Evolutionary conservation across 1,140 invertebrate species (phyloP).

Genomic region (Oscheius sp.): DNA sequence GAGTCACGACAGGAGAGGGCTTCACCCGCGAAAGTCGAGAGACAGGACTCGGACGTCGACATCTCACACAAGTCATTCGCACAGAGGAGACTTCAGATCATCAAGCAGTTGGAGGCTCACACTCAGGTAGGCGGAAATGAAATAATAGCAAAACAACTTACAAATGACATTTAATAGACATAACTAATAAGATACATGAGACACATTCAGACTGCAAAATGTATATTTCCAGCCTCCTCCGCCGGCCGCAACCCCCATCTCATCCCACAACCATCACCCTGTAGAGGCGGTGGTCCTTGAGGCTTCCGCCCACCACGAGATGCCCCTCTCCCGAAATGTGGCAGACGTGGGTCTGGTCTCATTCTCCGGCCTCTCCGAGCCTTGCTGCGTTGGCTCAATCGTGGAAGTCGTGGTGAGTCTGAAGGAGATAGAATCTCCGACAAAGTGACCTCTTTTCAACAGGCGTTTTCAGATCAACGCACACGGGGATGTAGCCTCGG

Average conservation of each 20-base stretch:
- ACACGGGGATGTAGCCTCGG: constrained; percentile 41
- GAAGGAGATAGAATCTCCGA: constrained; percentile 1
- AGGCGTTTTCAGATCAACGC: constrained; percentile 47
- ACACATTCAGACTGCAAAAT: not conserved
- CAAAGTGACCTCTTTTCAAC: constrained; percentile 2
- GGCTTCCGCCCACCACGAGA: constrained; percentile 27
- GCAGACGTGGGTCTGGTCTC: constrained; percentile 77
- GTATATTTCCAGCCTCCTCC: constrained; percentile 14
- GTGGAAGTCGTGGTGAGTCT: constrained; percentile 88
- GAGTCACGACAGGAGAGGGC: not conserved
- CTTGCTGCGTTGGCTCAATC: constrained; percentile 84
- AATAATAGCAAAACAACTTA: not conserved
- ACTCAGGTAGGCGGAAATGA: no score
- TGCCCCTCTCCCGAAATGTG: constrained; percentile 19
- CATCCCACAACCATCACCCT: not conserved
- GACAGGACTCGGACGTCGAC: constrained; percentile 27
- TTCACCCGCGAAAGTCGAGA: not conserved
- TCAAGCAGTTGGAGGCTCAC: constrained; percentile 33
- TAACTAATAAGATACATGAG: not conserved
- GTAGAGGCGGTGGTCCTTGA: constrained; percentile 19
- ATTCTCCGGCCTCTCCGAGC: constrained; percentile 79
- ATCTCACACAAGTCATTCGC: constrained; percentile 35
- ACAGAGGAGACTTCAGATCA: constrained; percentile 27
- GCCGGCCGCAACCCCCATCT: constrained; percentile 3
- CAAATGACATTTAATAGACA: not conserved